Base-by-base conservation (phyloP, 2,888 invertebrate species). In the Drosophila testacea region DNA sequence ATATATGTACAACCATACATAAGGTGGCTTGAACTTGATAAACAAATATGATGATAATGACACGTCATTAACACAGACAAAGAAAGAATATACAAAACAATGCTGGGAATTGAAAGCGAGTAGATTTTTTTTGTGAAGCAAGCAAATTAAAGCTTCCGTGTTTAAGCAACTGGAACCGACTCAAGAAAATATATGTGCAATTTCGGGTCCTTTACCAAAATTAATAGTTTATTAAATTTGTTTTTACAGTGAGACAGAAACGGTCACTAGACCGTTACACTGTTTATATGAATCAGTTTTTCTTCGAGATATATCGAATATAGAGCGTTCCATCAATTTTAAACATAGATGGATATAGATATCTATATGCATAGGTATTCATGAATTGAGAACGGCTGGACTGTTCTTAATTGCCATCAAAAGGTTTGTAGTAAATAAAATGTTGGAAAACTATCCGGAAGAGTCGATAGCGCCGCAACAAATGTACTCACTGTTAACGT, bases 1-100 rank as follows among this genome's bases (percentile, higher is more conserved):
- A 41, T 48, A 59, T 47, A 46, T 56, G 34, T 67, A 7, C 51
- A 71, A 65, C 62, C 34, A 42, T 38, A 30, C 41, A 54, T 28
- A 57, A 57, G 56, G 42, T 76, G 80, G 64, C 61, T 66, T 73
- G 76, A 81, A 64, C 62, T 73, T 69, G 63, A 60, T 79, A 85
- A 88, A 80, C 82, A 90, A 91, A 91, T 85, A 86, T 72, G 83
- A 85, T 52, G 72, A 90, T 90, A 89, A 90, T 91, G 84, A 90
- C 83, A 90, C 77, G 90, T 90, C 89, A 90, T 91, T 87, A 78
- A 64, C 42, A 66, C 65, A 67, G 69, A 72, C 73, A 44, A 51
- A 30, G 59, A 51, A 57, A 59, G 72, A 63, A 69, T 63, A 62
- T 27, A 22, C 27, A 22, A 85, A 68, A 88, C 83, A 88, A 89